Evolutionary conservation across 2,888 invertebrate species (phyloP), one percentile per base, ranked within the genome.

Genomic region (Drosophila silvestris): DNA sequence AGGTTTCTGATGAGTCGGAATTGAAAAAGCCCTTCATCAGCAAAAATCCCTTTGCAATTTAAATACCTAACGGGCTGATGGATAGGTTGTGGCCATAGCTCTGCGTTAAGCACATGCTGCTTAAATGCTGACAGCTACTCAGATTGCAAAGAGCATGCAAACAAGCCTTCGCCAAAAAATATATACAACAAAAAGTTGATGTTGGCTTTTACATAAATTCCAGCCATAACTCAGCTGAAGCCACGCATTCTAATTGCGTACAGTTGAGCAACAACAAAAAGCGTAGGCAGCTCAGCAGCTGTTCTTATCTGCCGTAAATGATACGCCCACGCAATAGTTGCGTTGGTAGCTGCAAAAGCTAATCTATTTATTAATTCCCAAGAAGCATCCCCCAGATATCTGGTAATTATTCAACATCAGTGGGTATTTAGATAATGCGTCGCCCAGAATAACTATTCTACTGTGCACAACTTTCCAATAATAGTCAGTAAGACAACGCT

Each of bases 71-170:
- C 52, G 56, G 56, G 52, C 71, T 62, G 51, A 60, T 53, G 52
- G 53, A 50, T 56, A 67, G 50, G 67, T 73, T 76, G 57, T 71
- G 62, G 70, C 67, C 67, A 61, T 28, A 22, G 35, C 51, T 74
- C 69, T 66, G 62, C 67, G 58, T 7, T 70, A 79, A 72, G 47
- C 70, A 70, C 76, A 64, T 60, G 65, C 75, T 72, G 76, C 75
- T 52, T 56, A 51, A 56, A 60, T 52, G 56, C 67, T 57, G 61
- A 50, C 56, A 63, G 41, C 47, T 39, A 22, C 59, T 64, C 69
- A 59, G 82, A 58, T 54, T 65, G 56, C 50, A 58, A 56, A 10
- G 9, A 37, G 50, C 28, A 50, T 41, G 19, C 47, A 16, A 50
- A 22, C 12, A 33, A 14, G 12, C n/a, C 47, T 44, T 12, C 28